Conservation (phyloP, 2,888 invertebrate genomes). For the Lepidochrysops patricia region DNA sequence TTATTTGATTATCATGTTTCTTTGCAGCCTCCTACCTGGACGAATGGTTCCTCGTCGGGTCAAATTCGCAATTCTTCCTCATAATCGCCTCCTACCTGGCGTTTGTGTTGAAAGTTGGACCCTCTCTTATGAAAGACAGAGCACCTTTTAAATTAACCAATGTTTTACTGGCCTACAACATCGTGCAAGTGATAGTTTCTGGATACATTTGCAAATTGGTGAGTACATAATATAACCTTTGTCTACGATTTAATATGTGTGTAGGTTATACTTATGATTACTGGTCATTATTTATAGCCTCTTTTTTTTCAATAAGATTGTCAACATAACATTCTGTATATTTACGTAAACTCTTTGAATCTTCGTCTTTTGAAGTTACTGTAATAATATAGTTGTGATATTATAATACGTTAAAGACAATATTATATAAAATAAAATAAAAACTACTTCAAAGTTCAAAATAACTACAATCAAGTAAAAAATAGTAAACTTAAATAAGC, state of each 20-base stretch:
- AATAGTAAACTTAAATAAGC: no score
- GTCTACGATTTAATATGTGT: background rate
- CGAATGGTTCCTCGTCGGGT: background rate
- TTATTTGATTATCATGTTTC: no score
- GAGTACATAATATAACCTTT: background rate
- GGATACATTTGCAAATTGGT: background rate
- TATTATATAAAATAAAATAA: no score
- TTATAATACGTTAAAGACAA: no score
- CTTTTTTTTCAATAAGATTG: background rate
- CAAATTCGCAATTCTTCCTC: background rate
- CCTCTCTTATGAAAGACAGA: background rate
- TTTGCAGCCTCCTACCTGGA: background rate
- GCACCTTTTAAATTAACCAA: background rate
- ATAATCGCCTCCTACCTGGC: background rate
- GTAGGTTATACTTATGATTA: background rate
- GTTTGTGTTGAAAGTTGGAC: background rate
- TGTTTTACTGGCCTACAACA: background rate
- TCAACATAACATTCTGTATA: no score
- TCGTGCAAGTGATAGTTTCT: background rate
- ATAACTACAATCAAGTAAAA: no score
- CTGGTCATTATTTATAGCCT: background rate
- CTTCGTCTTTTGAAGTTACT: no score
- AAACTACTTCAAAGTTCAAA: no score
- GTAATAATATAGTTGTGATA: no score
- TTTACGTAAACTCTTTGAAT: no score